Percentiles rank a stretch among this genome's conserved stretches.
phyloP scores from a whole-genome alignment of 1,140 invertebrate genomes.

The Pararge aegeria region DNA sequence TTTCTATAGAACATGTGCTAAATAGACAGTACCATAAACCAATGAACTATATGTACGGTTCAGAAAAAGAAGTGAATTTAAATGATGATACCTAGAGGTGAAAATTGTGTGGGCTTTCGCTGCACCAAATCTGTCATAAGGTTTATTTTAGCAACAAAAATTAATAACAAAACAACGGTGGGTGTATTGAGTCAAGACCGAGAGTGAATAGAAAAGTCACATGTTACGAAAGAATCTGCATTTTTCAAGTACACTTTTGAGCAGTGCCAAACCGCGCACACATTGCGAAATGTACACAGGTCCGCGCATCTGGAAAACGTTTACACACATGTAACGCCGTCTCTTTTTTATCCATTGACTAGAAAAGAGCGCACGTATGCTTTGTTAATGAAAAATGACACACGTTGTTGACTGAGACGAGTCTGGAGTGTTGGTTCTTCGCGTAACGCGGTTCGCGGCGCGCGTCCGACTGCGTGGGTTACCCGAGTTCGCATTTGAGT shows the following conservation, averaged over 20 bases:
- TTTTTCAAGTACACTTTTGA: conserved; percentile 9
- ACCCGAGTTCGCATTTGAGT: conserved; percentile 38
- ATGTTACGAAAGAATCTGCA: background rate
- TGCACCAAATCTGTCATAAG: background rate
- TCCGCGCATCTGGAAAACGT: conserved; percentile 8
- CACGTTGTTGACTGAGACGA: background rate
- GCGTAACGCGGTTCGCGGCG: conserved; percentile 42
- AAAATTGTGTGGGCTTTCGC: conserved; percentile 9
- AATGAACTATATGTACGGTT: background rate
- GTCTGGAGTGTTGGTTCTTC: conserved; percentile 14
- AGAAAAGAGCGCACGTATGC: conserved; percentile 28
- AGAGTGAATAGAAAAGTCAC: background rate
- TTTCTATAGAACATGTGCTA: background rate
- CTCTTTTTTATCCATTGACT: conserved; percentile 23
- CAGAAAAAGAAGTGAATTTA: background rate
- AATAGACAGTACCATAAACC: background rate
- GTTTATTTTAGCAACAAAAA: background rate
- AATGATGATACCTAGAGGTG: background rate
- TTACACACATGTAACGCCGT: conserved; percentile 1
- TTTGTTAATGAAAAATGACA: conserved; percentile 17
- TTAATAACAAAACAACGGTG: background rate
- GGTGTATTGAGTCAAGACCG: conserved; percentile 21
- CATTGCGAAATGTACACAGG: background rate
- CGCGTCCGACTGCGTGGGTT: conserved; percentile 49
- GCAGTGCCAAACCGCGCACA: background rate